Base-by-base conservation (phyloP, 2,888 invertebrate genomes). In the Lamellibrachia satsuma region DNA sequence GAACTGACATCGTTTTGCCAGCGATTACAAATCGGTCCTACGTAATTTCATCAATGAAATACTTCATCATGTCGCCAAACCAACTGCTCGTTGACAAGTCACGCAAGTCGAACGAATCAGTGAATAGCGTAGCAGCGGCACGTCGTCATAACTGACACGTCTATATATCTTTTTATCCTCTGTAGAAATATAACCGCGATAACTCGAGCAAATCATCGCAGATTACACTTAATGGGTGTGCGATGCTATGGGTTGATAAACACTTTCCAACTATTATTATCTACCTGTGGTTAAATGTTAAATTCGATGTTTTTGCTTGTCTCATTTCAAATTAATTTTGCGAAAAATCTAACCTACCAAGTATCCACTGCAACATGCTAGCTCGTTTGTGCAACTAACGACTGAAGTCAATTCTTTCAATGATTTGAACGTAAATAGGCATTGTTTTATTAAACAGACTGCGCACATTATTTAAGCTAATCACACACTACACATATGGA, bases 141-240 rank as follows among this genome's bases (percentile, higher is more conserved):
- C 75, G 75, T 75, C 75, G 75, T 75, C 75, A 15, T 75, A 75
- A 75, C 75, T 6, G 15, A 75, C 75, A 75, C 75, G 75, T n/a
- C 75, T 75, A 75, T 22, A 75, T 75, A 22, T 22, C 75, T 75
- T 75, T 75, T 15, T 75, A 75, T 15, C 75, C 15, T 22, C n/a
- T 75, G n/a, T 75, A 75, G 75, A 75, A 75, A 2, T 75, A 75
- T 22, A 11, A 75, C 22, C 75, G 75, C 11, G 75, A 22, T 75
- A 75, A 75, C 75, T 75, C 15, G 75, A 75, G 22, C 15, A 75
- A 75, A 75, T 75, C 75, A n/a, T 15, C 75, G 75, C n/a, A 75
- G n/a, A 75, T 75, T 75, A 75, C 75, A 75, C 75, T 75, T 75
- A 75, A 75, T 75, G 75, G 22, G n/a, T 15, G 75, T 75, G 75